These are phyloP conservation scores for Clarias pachynema DNA, from an alignment of 2,797 vertebrate genomes.

Conservation along the genomic window DNA sequence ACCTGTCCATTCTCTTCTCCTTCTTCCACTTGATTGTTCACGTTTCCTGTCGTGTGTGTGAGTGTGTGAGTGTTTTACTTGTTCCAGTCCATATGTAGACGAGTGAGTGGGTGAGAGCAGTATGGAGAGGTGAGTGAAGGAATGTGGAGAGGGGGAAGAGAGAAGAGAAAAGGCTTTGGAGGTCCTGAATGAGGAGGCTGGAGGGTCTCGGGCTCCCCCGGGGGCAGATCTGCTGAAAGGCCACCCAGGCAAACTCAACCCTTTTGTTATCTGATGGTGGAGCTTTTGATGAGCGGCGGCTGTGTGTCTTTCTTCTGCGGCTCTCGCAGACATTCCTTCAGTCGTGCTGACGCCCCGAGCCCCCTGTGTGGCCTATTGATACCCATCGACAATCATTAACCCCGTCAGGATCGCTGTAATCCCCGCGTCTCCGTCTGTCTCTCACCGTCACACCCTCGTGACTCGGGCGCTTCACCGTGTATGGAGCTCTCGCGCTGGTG, in stretches of 20 bases:
- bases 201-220: slow-evolving; percentile 30
- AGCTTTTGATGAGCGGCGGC: slow-evolving; percentile 72
- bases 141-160: not conserved
- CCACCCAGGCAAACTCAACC: slow-evolving; percentile 78
- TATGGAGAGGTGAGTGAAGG: slow-evolving; percentile 25
- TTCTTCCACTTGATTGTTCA: slow-evolving; percentile 30
- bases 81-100: not conserved
- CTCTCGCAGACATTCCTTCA: slow-evolving; percentile 53
- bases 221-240: slow-evolving; percentile 59
- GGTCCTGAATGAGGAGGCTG: slow-evolving; percentile 26
- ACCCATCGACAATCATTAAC: slow-evolving; percentile 63
- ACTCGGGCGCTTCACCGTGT: not conserved
- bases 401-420: slow-evolving; percentile 40
- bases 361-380: slow-evolving; percentile 63
- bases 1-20: not conserved
- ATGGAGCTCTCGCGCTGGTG: not conserved
- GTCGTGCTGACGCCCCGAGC: slow-evolving; percentile 24
- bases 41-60: not conserved
- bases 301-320: slow-evolving; percentile 55
- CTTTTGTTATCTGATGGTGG: slow-evolving; percentile 79
- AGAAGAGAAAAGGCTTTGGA: slow-evolving; percentile 11
- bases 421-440: slow-evolving; percentile 19
- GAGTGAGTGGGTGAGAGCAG: not conserved
- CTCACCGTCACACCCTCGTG: not conserved
- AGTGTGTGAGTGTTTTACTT: not conserved